Percentiles rank a stretch among this genome's conserved stretches.
phyloP scores from a whole-genome alignment of 2,113 vertebrate species.

The Pandion haliaetus region DNA sequence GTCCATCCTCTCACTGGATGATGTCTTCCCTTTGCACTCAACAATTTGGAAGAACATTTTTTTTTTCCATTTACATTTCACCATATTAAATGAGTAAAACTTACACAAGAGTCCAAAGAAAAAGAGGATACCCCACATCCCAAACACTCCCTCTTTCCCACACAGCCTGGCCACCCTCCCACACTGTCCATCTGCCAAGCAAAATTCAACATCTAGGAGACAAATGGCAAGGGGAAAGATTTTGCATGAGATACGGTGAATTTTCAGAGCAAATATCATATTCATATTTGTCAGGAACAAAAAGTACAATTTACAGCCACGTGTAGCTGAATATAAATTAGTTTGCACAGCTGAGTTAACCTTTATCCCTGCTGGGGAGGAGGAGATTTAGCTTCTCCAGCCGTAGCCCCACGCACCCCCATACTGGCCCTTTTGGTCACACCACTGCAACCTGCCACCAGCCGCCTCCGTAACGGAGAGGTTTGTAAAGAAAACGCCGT shows the following conservation, averaged over 20 bases:
- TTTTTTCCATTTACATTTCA: not conserved
- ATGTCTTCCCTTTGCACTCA: not conserved
- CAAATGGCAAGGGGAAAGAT: not conserved
- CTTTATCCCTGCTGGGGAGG: not conserved
- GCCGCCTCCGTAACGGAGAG: accelerated
- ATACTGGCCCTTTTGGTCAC: not conserved
- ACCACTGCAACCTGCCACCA: not conserved
- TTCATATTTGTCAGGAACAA: conserved; percentile 9
- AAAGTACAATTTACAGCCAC: not conserved
- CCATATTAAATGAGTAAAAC: not conserved
- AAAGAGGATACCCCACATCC: not conserved
- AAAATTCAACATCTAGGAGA: not conserved
- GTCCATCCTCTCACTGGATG: not conserved
- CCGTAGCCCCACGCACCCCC: not conserved
- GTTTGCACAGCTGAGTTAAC: conserved; percentile 50
- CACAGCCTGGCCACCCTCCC: not conserved
- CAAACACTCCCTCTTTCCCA: not conserved
- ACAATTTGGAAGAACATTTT: not conserved
- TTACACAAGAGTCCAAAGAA: not conserved
- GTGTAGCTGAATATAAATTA: not conserved
- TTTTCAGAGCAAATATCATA: conserved; percentile 18
- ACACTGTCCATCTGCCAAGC: not conserved
- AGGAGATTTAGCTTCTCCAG: not conserved
- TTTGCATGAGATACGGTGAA: not conserved
- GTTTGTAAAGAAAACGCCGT: not conserved